These are phyloP conservation scores for Aurelia sp. DNA, from an alignment of 30 jellyfish, hydroid and myxozoan genomes.

Conservation along the genomic window DNA sequence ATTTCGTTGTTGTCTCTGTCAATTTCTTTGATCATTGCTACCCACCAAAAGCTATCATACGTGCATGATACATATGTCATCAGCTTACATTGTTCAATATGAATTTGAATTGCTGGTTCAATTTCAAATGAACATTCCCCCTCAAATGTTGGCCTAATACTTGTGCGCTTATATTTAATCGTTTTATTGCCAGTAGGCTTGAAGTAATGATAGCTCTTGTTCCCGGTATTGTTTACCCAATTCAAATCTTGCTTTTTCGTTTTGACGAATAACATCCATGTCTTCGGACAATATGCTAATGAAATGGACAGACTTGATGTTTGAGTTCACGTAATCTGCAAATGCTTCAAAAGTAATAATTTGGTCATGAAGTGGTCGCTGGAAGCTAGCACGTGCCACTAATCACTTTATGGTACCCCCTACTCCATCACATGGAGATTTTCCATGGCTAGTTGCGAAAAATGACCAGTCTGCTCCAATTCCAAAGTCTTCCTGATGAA, in stretches of 20 bases:
- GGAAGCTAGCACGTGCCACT: conserved; percentile 43
- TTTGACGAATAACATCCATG: conserved; percentile 3
- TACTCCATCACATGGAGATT: conserved; percentile 24
- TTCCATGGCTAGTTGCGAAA: conserved; percentile 63
- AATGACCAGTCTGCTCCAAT: conserved; percentile 45
- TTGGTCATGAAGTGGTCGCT: conserved; percentile 16
- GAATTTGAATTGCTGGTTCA: background rate
- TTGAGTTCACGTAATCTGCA: background rate
- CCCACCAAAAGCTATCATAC: conserved; percentile 35
- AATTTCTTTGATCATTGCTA: conserved; percentile 38
- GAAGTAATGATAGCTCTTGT: conserved; percentile 36
- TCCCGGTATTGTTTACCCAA: conserved; percentile 53
- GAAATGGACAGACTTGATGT: background rate
- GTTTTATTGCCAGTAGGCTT: background rate
- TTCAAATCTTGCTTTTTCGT: conserved; percentile 19
- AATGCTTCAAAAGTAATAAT: background rate
- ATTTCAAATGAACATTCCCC: conserved; percentile 5
- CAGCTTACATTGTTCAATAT: conserved; percentile 9
- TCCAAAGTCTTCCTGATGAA: conserved; percentile 57
- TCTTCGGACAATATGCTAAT: background rate
- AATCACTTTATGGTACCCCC: conserved; percentile 23
- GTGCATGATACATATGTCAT: conserved; percentile 41
- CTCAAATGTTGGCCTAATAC: conserved; percentile 37
- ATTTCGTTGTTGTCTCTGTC: conserved; percentile 34
- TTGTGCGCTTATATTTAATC: conserved; percentile 17